A percentile compares a stretch with the other conserved stretches of the same genome.
Evolutionary conservation across 2,797 vertebrate genomes (phyloP).

Genomic region (Danio jaintianensis): DNA sequence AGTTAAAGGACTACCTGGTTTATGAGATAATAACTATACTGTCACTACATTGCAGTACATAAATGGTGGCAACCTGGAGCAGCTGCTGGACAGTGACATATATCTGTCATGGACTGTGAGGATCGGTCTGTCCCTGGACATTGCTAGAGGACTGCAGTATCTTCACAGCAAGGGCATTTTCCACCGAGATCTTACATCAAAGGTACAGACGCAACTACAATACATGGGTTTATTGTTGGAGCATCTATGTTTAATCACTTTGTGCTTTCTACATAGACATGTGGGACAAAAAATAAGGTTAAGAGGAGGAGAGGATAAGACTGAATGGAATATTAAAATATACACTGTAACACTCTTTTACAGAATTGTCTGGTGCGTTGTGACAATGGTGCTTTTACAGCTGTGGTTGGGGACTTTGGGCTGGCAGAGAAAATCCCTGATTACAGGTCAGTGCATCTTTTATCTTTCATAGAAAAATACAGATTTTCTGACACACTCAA

Average conservation of each 20-base stretch:
- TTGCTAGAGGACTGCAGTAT: conserved; percentile 83
- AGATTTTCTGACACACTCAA: neutral
- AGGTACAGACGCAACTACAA: conserved; percentile 70
- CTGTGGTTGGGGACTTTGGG: conserved; percentile 87
- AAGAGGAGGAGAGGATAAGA: neutral
- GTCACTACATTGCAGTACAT: conserved; percentile 78
- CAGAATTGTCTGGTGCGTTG: conserved; percentile 87
- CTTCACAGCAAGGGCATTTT: conserved; percentile 89
- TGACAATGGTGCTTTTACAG: conserved; percentile 79
- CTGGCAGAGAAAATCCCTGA: conserved; percentile 89
- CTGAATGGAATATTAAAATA: neutral
- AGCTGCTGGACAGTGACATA: conserved; percentile 84
- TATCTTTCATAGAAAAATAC: conserved; percentile 14
- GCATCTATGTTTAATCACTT: neutral
- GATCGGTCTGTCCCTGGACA: conserved; percentile 83
- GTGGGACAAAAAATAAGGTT: neutral
- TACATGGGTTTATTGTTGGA: neutral
- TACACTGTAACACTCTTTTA: neutral
- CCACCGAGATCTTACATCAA: conserved; percentile 88
- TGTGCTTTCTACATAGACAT: neutral
- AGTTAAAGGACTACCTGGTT: neutral
- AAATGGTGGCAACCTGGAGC: conserved; percentile 87
- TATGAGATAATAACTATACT: conserved; percentile 20
- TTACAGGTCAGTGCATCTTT: conserved; percentile 75
- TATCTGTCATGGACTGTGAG: conserved; percentile 82